Evolutionary conservation across 53 echinoderm and acorn worm species (phyloP).

Genomic region (Crossaster papposus): DNA sequence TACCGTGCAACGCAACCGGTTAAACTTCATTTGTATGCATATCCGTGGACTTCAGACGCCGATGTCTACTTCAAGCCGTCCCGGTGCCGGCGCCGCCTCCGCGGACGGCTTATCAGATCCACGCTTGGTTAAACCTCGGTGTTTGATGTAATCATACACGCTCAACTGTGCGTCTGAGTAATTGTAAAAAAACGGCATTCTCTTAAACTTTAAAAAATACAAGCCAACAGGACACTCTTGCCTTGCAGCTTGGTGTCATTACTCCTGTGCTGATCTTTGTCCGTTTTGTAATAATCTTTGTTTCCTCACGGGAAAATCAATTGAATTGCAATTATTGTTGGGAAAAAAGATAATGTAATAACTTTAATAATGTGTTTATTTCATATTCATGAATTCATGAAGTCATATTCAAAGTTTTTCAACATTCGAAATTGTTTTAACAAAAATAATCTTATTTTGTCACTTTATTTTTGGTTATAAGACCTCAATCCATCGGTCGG

Average conservation of each 20-base stretch:
- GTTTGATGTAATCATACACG: slow-evolving; percentile 52
- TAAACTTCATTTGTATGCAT: slow-evolving; percentile 35
- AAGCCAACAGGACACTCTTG: background rate
- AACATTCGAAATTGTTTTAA: too few relatives aligned
- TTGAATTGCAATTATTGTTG: too few relatives aligned
- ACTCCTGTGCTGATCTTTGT: background rate
- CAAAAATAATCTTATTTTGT: too few relatives aligned
- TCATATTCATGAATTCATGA: too few relatives aligned
- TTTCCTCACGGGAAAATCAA: too few relatives aligned
- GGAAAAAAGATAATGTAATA: too few relatives aligned
- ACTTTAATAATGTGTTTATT: too few relatives aligned
- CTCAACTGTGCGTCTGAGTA: slow-evolving; percentile 6
- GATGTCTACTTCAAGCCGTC: background rate
- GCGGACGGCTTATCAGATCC: slow-evolving; percentile 29
- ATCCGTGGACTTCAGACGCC: background rate
- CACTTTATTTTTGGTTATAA: too few relatives aligned
- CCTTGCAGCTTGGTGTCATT: background rate
- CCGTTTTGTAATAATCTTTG: background rate
- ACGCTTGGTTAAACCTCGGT: slow-evolving; percentile 34
- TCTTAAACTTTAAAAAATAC: slow-evolving; percentile 8
- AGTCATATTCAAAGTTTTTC: too few relatives aligned
- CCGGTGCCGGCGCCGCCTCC: background rate
- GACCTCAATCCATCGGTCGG: too few relatives aligned
- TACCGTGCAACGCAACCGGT: background rate
- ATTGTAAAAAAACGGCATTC: slow-evolving; percentile 15